Conservation (phyloP, 2,797 vertebrate genomes). For the Anguilla pacifica region DNA sequence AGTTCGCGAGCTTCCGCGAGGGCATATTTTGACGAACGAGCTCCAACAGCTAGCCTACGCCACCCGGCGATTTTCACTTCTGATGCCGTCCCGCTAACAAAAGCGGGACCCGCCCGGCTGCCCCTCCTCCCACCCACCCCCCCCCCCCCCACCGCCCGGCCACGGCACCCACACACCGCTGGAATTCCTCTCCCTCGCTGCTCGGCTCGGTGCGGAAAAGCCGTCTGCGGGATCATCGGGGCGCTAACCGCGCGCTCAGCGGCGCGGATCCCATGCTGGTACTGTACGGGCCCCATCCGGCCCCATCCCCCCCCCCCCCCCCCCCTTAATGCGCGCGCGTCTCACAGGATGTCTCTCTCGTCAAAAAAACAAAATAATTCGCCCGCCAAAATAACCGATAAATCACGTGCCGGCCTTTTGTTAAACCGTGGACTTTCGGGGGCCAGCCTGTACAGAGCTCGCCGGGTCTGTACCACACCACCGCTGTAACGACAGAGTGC, state of each 20-base stretch:
- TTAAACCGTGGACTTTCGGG: background rate
- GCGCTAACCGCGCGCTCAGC: background rate
- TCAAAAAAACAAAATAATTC: slow-evolving; percentile 7
- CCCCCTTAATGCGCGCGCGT: background rate
- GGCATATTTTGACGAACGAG: background rate
- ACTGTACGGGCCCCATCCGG: background rate
- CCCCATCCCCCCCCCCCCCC: too few species aligned
- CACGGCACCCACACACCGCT: background rate
- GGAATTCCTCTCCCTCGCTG: background rate
- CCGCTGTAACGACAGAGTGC: background rate
- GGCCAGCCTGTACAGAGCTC: background rate
- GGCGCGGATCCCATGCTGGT: slow-evolving; percentile 20
- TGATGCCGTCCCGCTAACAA: background rate
- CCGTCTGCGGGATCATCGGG: background rate
- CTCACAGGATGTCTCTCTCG: background rate
- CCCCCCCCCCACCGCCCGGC: background rate
- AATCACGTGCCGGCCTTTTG: background rate
- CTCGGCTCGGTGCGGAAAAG: slow-evolving; percentile 1
- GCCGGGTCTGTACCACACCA: background rate
- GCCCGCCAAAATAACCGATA: background rate
- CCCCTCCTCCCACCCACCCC: too few species aligned
- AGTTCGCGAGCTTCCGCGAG: background rate
- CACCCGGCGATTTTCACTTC: background rate
- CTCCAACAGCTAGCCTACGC: too few species aligned
- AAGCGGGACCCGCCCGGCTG: slow-evolving; percentile 5